These are phyloP conservation scores for Malaclemys terrapin DNA, from an alignment of 2,113 vertebrate genomes.

Conservation along the genomic window DNA sequence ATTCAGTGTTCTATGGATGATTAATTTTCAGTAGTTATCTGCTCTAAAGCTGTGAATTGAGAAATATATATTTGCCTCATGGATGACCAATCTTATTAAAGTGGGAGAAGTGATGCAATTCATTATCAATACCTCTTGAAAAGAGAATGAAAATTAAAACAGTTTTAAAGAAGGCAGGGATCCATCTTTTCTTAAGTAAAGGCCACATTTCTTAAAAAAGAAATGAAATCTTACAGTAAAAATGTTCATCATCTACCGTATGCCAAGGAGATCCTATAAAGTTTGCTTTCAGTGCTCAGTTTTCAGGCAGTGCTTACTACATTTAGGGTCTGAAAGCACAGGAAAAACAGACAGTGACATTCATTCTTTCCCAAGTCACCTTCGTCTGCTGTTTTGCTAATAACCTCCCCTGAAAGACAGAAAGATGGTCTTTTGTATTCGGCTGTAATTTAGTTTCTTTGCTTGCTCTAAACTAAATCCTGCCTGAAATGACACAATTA, in stretches of 20 bases:
- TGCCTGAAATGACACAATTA: constrained; percentile 26
- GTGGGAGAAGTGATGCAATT: constrained; percentile 51
- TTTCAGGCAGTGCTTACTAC: not conserved
- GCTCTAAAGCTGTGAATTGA: constrained; percentile 71
- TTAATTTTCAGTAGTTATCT: constrained; percentile 76
- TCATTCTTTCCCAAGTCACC: not conserved
- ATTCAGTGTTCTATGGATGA: constrained; percentile 56
- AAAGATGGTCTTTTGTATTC: not conserved
- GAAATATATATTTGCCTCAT: constrained; percentile 65
- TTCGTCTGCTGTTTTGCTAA: not conserved
- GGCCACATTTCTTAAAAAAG: not conserved
- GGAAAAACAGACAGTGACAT: not conserved
- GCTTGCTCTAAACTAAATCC: not conserved
- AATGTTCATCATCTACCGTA: not conserved
- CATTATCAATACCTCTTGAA: constrained; percentile 59
- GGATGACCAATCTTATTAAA: constrained; percentile 69
- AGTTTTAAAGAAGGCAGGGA: not conserved
- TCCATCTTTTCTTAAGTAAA: not conserved
- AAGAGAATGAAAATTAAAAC: constrained; percentile 46
- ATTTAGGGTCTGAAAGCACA: not conserved
- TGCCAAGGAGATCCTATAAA: fast-evolving
- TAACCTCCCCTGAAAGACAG: not conserved
- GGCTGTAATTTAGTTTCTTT: not conserved
- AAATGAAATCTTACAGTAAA: not conserved
- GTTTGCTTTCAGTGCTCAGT: not conserved